These are phyloP conservation scores for Psylliodes chrysocephalus DNA, from an alignment of 2,888 invertebrate species.

Conservation along the genomic window DNA sequence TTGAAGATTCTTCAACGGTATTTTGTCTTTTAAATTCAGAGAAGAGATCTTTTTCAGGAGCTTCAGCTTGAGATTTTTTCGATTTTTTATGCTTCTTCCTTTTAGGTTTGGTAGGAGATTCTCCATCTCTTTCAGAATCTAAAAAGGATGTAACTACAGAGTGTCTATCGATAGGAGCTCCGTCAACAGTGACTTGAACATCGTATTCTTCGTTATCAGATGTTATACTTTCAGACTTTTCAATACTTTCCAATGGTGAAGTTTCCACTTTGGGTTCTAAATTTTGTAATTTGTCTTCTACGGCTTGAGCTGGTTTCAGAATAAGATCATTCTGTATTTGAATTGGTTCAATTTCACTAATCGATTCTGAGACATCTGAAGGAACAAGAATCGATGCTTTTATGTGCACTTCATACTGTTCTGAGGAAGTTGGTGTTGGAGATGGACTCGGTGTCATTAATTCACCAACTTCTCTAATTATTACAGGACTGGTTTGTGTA, in stretches of 20 bases:
- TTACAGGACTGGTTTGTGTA: constrained; percentile 72
- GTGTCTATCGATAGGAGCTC: constrained; percentile 49
- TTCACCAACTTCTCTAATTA: constrained; percentile 58
- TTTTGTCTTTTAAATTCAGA: constrained; percentile 54
- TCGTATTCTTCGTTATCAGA: constrained; percentile 53
- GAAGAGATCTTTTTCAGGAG: constrained; percentile 50
- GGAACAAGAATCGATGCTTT: constrained; percentile 70
- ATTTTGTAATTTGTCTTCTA: no score
- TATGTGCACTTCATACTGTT: constrained; percentile 70
- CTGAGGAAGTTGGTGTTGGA: constrained; percentile 49
- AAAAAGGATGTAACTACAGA: constrained; percentile 47
- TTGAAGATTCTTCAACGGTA: constrained; percentile 45
- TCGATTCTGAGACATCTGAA: constrained; percentile 47
- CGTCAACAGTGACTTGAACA: constrained; percentile 56
- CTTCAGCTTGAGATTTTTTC: constrained; percentile 37
- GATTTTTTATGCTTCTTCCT: constrained; percentile 45
- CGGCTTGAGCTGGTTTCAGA: constrained; percentile 24
- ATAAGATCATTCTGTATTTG: constrained; percentile 25
- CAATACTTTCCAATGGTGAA: neutral
- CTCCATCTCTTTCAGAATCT: constrained; percentile 46
- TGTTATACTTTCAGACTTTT: constrained; percentile 5
- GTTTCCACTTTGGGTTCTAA: no score
- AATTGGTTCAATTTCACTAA: constrained; percentile 31
- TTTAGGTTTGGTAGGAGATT: constrained; percentile 37
- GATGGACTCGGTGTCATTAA: constrained; percentile 41